A percentile compares a stretch with the other conserved stretches of the same genome.
These are phyloP conservation scores for Leptocoma aspasia DNA, from an alignment of 2,113 vertebrate species.

Conservation along the genomic window DNA sequence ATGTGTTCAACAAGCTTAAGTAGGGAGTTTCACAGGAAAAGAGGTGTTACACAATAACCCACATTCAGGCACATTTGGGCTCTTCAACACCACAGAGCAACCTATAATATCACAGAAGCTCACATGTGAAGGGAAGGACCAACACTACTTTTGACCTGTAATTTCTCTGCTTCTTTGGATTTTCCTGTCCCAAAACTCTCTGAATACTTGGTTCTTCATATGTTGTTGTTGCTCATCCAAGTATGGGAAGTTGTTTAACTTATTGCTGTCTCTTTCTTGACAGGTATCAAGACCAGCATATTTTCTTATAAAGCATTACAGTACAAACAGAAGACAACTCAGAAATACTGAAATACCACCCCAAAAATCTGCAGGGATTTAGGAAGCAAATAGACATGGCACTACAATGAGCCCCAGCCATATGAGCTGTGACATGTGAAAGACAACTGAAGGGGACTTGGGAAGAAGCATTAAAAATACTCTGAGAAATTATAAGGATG, in stretches of 20 bases:
- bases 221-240: accelerated
- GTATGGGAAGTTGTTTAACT: not conserved
- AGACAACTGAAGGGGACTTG: not conserved
- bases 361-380: not conserved
- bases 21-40: not conserved
- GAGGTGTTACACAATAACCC: not conserved
- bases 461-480: not conserved
- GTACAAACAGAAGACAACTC: not conserved
- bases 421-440: not conserved
- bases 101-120: not conserved
- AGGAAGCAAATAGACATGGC: not conserved
- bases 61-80: accelerated
- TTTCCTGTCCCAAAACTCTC: not conserved
- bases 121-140: not conserved
- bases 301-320: not conserved
- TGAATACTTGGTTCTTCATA: not conserved
- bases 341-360: not conserved
- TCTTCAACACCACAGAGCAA: not conserved
- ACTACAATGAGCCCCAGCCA: not conserved
- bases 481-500: not conserved
- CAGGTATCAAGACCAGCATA: not conserved
- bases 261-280: not conserved
- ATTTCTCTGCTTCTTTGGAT: not conserved
- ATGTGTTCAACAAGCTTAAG: not conserved
- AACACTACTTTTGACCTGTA: not conserved